A percentile compares a stretch with the other conserved stretches of the same genome.
These are phyloP conservation scores for Trachymyrmex septentrionalis DNA, from an alignment of 1,140 invertebrate genomes.

Conservation along the genomic window DNA sequence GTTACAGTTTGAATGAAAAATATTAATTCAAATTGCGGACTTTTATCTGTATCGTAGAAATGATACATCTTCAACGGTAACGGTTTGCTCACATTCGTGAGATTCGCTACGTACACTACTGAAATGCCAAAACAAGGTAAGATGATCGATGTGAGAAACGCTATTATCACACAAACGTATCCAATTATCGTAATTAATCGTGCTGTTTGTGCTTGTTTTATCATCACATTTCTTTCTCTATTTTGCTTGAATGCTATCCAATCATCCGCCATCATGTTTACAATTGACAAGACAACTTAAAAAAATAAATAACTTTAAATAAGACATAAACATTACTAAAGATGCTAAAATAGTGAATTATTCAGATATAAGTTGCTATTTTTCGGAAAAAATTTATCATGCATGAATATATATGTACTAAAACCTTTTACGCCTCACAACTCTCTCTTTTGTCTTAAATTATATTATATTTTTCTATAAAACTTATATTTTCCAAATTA, in stretches of 20 bases:
- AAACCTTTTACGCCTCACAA: too few species aligned
- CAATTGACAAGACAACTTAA: neutral
- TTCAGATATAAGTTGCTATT: neutral
- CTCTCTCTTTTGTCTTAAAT: too few species aligned
- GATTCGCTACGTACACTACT: neutral
- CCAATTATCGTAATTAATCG: neutral
- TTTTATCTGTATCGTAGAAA: neutral
- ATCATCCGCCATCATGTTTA: constrained; percentile 57
- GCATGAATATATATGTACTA: too few species aligned
- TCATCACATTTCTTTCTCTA: constrained; percentile 19
- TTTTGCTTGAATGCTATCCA: constrained; percentile 27
- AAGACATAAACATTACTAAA: neutral
- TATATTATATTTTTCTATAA: too few species aligned
- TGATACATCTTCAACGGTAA: constrained; percentile 9
- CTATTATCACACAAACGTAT: neutral
- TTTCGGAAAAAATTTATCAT: too few species aligned
- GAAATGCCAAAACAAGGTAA: neutral
- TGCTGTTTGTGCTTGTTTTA: neutral
- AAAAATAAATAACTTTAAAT: neutral
- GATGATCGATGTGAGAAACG: neutral
- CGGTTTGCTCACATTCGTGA: neutral
- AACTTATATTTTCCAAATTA: too few species aligned
- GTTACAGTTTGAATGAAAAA: neutral
- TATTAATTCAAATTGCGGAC: constrained; percentile 24
- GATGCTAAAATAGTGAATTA: neutral